Percentiles rank a stretch among this genome's conserved stretches.
phyloP scores from a whole-genome alignment of 2,888 invertebrate species.

The Cylindroiulus punctatus region DNA sequence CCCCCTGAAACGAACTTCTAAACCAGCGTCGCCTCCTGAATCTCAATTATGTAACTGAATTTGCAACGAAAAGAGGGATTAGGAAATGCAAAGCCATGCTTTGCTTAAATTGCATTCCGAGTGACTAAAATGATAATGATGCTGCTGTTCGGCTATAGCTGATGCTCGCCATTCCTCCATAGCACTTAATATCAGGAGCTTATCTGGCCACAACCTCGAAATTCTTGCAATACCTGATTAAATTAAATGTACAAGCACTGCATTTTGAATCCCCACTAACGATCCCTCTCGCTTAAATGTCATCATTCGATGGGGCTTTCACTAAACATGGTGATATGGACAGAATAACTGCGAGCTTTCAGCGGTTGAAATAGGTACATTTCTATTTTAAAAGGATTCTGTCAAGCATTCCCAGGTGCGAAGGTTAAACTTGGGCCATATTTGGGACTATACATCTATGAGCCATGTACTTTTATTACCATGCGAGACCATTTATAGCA shows the following conservation, averaged over 20 bases:
- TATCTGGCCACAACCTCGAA: neutral
- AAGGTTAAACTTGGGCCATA: no score
- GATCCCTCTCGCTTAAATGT: neutral
- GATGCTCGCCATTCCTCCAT: neutral
- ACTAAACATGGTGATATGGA: no score
- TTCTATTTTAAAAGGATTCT: no score
- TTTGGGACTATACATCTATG: no score
- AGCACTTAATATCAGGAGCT: neutral
- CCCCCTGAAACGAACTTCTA: neutral
- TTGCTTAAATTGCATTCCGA: slow-evolving; percentile 30
- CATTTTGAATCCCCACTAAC: neutral
- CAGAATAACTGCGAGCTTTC: no score
- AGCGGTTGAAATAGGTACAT: no score
- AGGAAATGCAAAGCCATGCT: neutral
- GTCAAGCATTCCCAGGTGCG: no score
- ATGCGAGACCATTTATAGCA: no score
- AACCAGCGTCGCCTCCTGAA: neutral
- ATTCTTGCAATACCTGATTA: slow-evolving; percentile 3
- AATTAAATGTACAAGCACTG: neutral
- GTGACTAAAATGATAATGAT: slow-evolving; percentile 21
- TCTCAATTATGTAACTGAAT: slow-evolving; percentile 31
- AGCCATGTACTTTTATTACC: no score
- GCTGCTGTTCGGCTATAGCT: neutral
- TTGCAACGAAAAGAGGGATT: slow-evolving; percentile 24
- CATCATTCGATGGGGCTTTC: no score